Base-by-base conservation (phyloP, 2,888 invertebrate genomes). In the Hypercompe scribonia region DNA sequence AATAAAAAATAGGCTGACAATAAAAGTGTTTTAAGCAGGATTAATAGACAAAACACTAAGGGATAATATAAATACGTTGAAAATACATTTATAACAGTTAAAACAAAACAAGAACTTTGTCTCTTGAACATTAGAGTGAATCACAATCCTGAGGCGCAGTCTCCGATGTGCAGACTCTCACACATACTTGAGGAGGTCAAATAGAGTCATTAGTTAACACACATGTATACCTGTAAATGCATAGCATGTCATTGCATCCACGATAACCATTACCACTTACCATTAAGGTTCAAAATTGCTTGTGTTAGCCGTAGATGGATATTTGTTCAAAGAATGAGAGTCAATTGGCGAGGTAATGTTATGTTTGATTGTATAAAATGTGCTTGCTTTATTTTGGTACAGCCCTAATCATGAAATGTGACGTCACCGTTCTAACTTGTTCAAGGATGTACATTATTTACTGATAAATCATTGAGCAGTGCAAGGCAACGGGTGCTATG, bases 311-410 rank as follows among this genome's bases (percentile, higher is more conserved):
- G 67, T 33, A 13, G 64, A 34, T 21, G 1, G 65, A 70, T 61
- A 11, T 13, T 72, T 64, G 77, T 74, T 24, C 39, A 68, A 69
- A 63, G 72, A 84, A 89, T 83, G 66, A 77, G 84, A 88, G 88
- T 88, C 89, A 91, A 90, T 88, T 90, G 88, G 63, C 24, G 74
- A 77, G 82, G 84, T 90, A 88, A 87, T 84, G 76, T 73, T 80
- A 71, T 68, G 71, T 81, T 65, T 76, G 71, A 78, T 73, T 70
- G 72, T 81, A 67, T 24, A 68, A 36, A 73, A 65, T 70, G 65
- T 31, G 67, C 36, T 64, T 33, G 50, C 42, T 74, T 74, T 72
- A 70, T 78, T 71, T 84, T 68, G 34, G 21, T 65, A 24, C 33
- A 66, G 15, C 18, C 34, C 24, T 66, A 21, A 18, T 61, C 31